phyloP scores from a whole-genome alignment of 2,797 vertebrate species.

The Odontamblyopus rebecca region DNA sequence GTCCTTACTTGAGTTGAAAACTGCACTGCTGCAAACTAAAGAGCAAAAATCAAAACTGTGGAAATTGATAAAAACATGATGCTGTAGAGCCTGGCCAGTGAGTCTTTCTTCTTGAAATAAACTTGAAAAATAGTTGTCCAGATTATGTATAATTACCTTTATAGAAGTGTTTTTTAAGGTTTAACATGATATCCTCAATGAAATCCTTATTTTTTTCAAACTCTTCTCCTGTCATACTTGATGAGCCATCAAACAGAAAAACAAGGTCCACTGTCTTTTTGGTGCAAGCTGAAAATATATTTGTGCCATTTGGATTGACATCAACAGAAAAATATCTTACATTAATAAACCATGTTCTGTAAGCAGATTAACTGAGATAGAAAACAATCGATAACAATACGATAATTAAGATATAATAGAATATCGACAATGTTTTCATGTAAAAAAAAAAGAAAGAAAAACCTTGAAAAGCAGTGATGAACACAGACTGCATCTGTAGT shows the following conservation, averaged over 20 bases:
- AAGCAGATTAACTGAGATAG: too few relatives aligned
- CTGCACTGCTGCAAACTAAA: constrained; percentile 85
- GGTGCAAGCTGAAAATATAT: constrained; percentile 71
- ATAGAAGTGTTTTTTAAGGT: constrained; percentile 73
- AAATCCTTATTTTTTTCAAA: constrained; percentile 77
- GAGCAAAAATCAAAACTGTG: not conserved
- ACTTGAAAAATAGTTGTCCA: not conserved
- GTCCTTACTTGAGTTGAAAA: constrained; percentile 22
- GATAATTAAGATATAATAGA: not conserved
- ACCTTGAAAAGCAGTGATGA: constrained; percentile 74
- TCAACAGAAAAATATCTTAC: not conserved
- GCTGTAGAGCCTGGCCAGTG: not conserved
- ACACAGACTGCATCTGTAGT: constrained; percentile 9
- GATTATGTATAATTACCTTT: constrained; percentile 65
- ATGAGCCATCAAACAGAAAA: constrained; percentile 85
- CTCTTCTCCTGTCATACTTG: constrained; percentile 54
- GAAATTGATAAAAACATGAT: not conserved
- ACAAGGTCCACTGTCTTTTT: constrained; percentile 80
- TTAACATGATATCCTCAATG: constrained; percentile 75
- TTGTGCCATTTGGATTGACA: not conserved
- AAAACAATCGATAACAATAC: not conserved
- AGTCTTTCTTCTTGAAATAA: not conserved
- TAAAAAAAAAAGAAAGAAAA: too few relatives aligned
- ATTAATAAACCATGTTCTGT: not conserved
- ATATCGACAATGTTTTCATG: constrained; percentile 42